phyloP scores from a whole-genome alignment of 2,797 vertebrate genomes.

The Vespertilio murinus region DNA sequence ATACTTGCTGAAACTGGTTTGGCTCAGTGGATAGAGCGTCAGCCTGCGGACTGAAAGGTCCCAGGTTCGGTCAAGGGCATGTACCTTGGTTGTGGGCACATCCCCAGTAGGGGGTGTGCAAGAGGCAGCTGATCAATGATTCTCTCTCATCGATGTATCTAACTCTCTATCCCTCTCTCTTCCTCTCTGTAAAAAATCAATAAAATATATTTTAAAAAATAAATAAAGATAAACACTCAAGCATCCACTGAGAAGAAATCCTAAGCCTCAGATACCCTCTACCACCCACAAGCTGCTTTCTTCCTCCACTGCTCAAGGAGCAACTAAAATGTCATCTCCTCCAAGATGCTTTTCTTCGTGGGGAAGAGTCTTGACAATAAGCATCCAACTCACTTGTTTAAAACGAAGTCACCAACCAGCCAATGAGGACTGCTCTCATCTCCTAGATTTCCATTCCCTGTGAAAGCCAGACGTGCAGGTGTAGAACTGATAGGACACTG shows the following conservation, averaged over 20 bases:
- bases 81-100: too few relatives aligned
- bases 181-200: too few relatives aligned
- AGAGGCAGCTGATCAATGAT: too few relatives aligned
- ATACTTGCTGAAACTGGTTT: too few relatives aligned
- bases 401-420: conserved; percentile 30
- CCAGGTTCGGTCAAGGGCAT: too few relatives aligned
- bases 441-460: not conserved
- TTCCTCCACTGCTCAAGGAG: not conserved
- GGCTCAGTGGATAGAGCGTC: too few relatives aligned
- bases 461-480: not conserved
- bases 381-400: not conserved
- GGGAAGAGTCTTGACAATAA: not conserved
- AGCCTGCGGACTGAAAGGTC: too few relatives aligned
- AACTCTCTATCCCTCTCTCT: too few relatives aligned
- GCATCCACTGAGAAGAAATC: not conserved
- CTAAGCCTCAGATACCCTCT: not conserved
- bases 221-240: not conserved
- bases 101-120: too few relatives aligned
- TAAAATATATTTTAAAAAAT: too few relatives aligned
- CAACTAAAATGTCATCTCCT: not conserved
- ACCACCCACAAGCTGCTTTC: not conserved
- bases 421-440: not conserved
- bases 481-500: not conserved
- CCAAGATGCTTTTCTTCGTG: not conserved
- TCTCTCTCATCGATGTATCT: too few relatives aligned